Base-by-base conservation (phyloP, 2,113 vertebrate species). In the Solea solea region DNA sequence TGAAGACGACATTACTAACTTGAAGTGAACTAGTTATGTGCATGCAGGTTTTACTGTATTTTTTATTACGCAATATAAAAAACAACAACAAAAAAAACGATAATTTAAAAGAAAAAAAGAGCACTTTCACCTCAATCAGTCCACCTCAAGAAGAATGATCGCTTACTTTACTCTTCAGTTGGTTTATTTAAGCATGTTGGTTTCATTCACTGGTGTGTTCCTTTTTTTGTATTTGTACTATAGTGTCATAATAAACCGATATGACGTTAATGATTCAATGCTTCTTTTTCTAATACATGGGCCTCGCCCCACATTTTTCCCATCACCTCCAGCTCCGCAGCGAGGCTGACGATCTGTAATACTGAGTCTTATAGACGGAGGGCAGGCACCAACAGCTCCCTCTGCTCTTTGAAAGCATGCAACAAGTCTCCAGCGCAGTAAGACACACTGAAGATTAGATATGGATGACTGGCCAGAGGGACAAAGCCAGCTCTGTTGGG, bases 401-500 rank as follows among this genome's bases (percentile, higher is more conserved):
- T 72, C 58, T 72, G 64, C 77, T 76, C 85, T 85, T 67, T 80
- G 78, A 78, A 85, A 89, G 82, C 87, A 80, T 64, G 82, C 72
- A 74, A 74, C 83, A 70, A 64, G 58, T 82, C 88, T 88, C 72
- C 69, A 69, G 63, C 7, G 40, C 45, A 48, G 81, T 80, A 77
- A 78, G 85, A 74, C 62, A 69, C 65, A 69, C 72, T 71, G 65
- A 54, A 83, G 82, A 88, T 89, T 89, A 90, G 83, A 44, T 78
- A 76, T 48, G 84, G 84, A 73, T 85, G 86, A 81, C 69, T 83
- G 86, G 79, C 64, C 84, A 68, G 53, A 5, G 72, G 83, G 82
- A 91, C 91, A 93, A 93, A 89, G 92, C 67, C 27, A 64, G 63
- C 88, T 80, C 87, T 90, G 90, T 90, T 61, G 53, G 74, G 70